Evolutionary conservation across 2,113 vertebrate genomes (phyloP), one percentile per base, ranked within the genome.

Genomic region (Pachypanchax playfairii): DNA sequence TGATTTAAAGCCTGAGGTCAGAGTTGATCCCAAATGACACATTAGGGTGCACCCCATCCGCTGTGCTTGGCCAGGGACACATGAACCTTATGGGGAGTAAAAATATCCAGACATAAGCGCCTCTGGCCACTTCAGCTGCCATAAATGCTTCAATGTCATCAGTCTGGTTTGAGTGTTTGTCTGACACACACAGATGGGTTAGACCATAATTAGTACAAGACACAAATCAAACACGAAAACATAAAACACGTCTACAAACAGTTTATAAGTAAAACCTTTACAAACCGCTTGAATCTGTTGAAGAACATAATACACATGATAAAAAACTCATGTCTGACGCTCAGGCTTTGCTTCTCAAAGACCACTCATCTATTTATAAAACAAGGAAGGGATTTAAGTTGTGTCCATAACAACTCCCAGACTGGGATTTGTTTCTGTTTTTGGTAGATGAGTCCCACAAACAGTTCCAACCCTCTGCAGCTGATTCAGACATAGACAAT

Each of bases 1-100:
- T 85, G 86, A 89, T 87, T 87, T 86, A 88, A 53, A 77, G 83
- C 81, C 78, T 6, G 17, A 21, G 85, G 83, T 86, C 76, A 78
- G 29, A 68, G 67, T 79, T 67, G 36, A 59, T 80, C 81, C 72
- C 84, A 75, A 67, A 85, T 81, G 84, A 70, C 71, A 74, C 81
- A 87, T 86, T 75, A 77, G 68, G 38, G 61, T 38, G 24, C n/a
- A n/a, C 46, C 65, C 61, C 61, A n/a, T 49, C 65, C 50, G 48
- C 39, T 42, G 29, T 49, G 57, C 49, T 51, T 42, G 36, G 67
- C 66, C 61, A 50, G 53, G 42, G 80, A 71, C 67, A 73, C 1
- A 15, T 79, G 83, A 87, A 75, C 82, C 80, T 61, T 78, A 62
- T 60, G 41, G 75, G 72, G 77, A 64, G 13, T 15, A 67, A 59